Percentiles rank a stretch among this genome's conserved stretches.
These are phyloP conservation scores for Aegypius monachus DNA, from an alignment of 2,113 vertebrate species.

Conservation along the genomic window DNA sequence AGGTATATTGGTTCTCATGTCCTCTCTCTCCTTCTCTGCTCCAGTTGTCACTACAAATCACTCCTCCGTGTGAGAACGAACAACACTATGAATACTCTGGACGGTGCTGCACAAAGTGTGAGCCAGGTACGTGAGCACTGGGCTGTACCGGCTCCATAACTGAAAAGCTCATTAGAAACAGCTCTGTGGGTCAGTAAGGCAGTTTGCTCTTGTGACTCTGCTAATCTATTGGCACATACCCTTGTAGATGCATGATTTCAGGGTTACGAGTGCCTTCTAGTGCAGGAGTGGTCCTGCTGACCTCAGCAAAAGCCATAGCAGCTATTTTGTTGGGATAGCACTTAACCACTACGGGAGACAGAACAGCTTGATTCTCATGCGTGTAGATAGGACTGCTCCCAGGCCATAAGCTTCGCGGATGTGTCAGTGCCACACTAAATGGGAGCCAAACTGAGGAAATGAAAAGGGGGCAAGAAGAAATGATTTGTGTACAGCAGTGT, in stretches of 20 bases:
- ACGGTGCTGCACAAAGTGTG: slow-evolving; percentile 74
- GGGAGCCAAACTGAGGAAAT: background rate
- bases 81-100: slow-evolving; percentile 66
- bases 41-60: slow-evolving; percentile 66
- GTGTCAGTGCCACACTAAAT: background rate
- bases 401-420: background rate
- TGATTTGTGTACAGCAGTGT: background rate
- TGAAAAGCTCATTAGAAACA: background rate
- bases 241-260: background rate
- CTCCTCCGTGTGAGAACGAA: slow-evolving; percentile 35
- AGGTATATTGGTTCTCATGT: background rate
- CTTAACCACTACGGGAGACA: accelerated
- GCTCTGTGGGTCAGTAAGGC: background rate
- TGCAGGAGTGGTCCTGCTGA: background rate
- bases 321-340: background rate
- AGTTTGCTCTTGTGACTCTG: background rate
- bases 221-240: background rate
- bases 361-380: background rate
- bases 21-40: background rate
- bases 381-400: accelerated
- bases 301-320: background rate
- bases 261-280: background rate
- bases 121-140: slow-evolving; percentile 67
- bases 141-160: background rate
- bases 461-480: background rate